Conservation (phyloP, 2,888 invertebrate species). For the Eupithecia subfuscata region DNA sequence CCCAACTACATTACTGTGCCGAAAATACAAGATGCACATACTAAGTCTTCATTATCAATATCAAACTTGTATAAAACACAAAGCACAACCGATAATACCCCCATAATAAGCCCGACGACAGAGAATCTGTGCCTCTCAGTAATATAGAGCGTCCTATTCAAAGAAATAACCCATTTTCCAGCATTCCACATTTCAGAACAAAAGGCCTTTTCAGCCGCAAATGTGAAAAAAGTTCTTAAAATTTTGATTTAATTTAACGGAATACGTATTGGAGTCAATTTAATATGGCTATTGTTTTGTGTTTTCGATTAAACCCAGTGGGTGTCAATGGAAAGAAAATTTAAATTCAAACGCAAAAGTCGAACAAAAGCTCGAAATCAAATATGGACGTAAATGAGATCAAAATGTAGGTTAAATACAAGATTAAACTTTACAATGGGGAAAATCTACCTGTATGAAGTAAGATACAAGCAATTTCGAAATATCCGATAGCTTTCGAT, state of each 20-base stretch:
- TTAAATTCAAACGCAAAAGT: not conserved
- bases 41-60: not conserved
- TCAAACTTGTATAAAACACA: not conserved
- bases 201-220: slow-evolving; percentile 17
- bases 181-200: slow-evolving; percentile 18
- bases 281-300: slow-evolving; percentile 27
- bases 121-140: slow-evolving; percentile 26
- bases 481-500: slow-evolving; percentile 20
- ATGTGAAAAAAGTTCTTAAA: slow-evolving; percentile 10
- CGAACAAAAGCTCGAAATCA: not conserved
- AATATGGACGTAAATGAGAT: not conserved
- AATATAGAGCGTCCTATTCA: slow-evolving; percentile 21
- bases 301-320: slow-evolving; percentile 13
- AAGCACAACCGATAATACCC: slow-evolving; percentile 8
- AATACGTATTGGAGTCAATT: slow-evolving; percentile 22
- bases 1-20: not conserved
- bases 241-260: slow-evolving; percentile 13
- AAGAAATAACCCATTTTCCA: slow-evolving; percentile 28
- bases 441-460: not conserved
- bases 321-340: slow-evolving; percentile 19
- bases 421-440: slow-evolving; percentile 1
- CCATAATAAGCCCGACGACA: slow-evolving; percentile 23
- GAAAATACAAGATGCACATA: not conserved
- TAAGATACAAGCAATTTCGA: slow-evolving; percentile 15
- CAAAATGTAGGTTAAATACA: not conserved